Base-by-base conservation (phyloP, 1,140 invertebrate species). In the Pristionchus pacificus region DNA sequence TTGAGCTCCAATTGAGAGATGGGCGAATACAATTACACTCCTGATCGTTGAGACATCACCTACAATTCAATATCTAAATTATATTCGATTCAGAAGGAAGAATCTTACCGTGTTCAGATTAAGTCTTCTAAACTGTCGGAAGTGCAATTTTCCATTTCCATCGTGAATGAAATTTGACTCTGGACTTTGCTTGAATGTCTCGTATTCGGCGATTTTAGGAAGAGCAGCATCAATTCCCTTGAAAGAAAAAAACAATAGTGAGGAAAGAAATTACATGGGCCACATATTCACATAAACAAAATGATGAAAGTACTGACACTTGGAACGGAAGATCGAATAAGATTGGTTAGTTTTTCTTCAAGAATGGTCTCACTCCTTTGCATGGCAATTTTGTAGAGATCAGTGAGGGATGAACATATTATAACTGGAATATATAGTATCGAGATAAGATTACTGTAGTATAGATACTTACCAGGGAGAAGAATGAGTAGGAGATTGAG, bases 171-270 rank as follows among this genome's bases (percentile, higher is more conserved):
- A 73, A 33, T 73, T 73, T 25, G 71, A 65, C 0, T 65, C 64
- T 68, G 61, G 55, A 57, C 68, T 66, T 19, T 58, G 63, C 63
- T 73, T 73, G 71, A 73, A 73, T 10, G 71, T 73, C 32, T 73
- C 71, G 67, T 73, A 69, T 58, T 73, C 71, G 32, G 71, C 71
- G 57, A 73, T 73, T 30, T 60, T 68, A 14, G 71, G 58, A 59
- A 61, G 58, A 57, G 65, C 65, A 68, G 67, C 60, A 38, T 62
- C 65, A 60, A 73, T 70, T 49, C 71, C 71, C 38, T 49, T 6
- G 6, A 49, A 49, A 49, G 38, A 49, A 6, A 19, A 49, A 49
- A 49, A 49, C 6, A n/a, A n/a, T n/a, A n/a, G n/a, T n/a, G n/a
- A n/a, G n/a, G n/a, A n/a, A n/a, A n/a, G n/a, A n/a, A n/a, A n/a